These are phyloP conservation scores for Aromia moschata DNA, from an alignment of 2,888 invertebrate genomes.

Conservation along the genomic window DNA sequence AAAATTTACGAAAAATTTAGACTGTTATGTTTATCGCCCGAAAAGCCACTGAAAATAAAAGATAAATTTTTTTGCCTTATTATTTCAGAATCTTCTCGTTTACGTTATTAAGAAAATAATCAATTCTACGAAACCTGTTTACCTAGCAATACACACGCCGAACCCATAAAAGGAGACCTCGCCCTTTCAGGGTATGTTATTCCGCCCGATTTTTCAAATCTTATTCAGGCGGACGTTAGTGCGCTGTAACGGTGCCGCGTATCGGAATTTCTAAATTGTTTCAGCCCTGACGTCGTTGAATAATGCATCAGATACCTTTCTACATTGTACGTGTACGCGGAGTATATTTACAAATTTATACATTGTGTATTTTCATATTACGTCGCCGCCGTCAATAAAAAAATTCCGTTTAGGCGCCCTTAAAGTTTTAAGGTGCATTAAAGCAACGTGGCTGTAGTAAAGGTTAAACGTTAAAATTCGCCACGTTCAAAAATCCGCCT, in stretches of 20 bases:
- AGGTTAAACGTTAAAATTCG: background rate
- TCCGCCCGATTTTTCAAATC: constrained; percentile 8
- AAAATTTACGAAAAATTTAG: too few species aligned
- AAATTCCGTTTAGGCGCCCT: constrained; percentile 17
- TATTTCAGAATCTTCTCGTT: too few species aligned
- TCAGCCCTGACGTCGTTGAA: constrained; percentile 18
- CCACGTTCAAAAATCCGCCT: background rate
- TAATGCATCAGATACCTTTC: constrained; percentile 18
- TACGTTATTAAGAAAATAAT: too few species aligned
- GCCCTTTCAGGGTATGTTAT: background rate
- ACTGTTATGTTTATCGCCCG: too few species aligned
- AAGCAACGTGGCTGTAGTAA: constrained; percentile 1
- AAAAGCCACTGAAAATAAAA: too few species aligned
- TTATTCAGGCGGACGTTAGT: constrained; percentile 8
- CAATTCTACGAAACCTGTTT: background rate
- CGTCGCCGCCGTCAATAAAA: background rate
- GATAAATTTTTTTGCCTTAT: too few species aligned
- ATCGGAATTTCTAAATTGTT: constrained; percentile 23
- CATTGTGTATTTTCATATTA: constrained; percentile 18
- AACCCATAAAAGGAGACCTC: background rate
- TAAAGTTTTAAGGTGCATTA: constrained; percentile 14
- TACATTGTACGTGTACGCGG: background rate
- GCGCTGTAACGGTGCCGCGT: background rate
- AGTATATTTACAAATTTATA: constrained; percentile 18
- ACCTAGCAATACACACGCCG: background rate